These are phyloP conservation scores for Diphyllodes magnificus DNA, from an alignment of 2,113 vertebrate species.

Conservation along the genomic window DNA sequence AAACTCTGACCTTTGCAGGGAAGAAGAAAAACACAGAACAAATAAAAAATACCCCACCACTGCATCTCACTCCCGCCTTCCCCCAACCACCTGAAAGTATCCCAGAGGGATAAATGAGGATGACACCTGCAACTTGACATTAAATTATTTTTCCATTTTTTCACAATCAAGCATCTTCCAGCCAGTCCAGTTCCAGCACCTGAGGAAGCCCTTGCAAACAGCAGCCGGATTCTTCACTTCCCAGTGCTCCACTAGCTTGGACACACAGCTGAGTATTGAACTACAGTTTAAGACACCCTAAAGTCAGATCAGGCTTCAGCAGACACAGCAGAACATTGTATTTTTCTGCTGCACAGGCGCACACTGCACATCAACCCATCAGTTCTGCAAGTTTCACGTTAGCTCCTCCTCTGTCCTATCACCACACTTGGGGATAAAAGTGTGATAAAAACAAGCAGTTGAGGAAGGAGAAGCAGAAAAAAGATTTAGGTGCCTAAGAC, in stretches of 20 bases:
- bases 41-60: accelerated
- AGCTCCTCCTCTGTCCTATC: neutral
- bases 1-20: neutral
- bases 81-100: neutral
- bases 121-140: neutral
- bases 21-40: neutral
- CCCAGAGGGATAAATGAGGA: neutral
- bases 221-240: neutral
- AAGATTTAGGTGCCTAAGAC: accelerated
- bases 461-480: neutral
- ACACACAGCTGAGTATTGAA: neutral
- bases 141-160: neutral
- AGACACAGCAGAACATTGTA: neutral
- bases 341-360: neutral
- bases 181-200: neutral
- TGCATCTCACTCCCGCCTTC: neutral
- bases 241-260: neutral
- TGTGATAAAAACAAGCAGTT: neutral
- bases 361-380: neutral
- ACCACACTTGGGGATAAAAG: neutral
- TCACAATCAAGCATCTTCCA: neutral
- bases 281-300: neutral
- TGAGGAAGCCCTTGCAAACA: neutral
- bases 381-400: neutral
- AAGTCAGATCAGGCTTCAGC: neutral